These are phyloP conservation scores for Melanotaenia pygmaea DNA, from an alignment of 2,797 vertebrate genomes.

Conservation along the genomic window DNA sequence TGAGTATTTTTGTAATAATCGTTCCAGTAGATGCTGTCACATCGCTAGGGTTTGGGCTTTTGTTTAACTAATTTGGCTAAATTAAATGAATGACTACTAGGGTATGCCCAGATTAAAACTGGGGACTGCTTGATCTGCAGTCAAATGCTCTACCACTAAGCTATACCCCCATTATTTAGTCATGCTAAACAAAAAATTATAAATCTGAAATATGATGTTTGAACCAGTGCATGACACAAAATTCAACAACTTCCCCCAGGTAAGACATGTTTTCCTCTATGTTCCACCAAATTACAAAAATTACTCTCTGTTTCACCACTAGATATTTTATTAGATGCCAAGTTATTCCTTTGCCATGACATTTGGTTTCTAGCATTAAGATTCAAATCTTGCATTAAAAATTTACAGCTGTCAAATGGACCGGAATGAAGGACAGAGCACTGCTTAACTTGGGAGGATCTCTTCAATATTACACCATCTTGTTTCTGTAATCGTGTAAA, in stretches of 20 bases:
- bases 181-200: neutral
- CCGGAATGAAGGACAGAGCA: neutral
- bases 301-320: neutral
- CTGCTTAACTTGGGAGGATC: neutral
- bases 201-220: neutral
- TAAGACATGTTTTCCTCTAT: neutral
- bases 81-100: too few relatives aligned
- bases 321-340: neutral
- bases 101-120: slow-evolving; percentile 60
- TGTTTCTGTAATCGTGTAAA: neutral
- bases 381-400: neutral
- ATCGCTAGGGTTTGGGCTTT: too few relatives aligned
- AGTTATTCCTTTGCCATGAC: neutral
- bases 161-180: neutral
- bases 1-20: neutral
- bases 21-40: too few relatives aligned
- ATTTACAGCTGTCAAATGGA: neutral
- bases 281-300: neutral
- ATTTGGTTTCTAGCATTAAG: neutral
- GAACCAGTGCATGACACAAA: neutral
- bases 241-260: neutral
- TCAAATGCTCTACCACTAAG: slow-evolving; percentile 72
- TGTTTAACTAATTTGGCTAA: too few relatives aligned
- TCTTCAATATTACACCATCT: neutral
- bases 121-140: slow-evolving; percentile 73